Evolutionary conservation across 1,140 invertebrate genomes (phyloP).

Genomic region (Pantala flavescens): DNA sequence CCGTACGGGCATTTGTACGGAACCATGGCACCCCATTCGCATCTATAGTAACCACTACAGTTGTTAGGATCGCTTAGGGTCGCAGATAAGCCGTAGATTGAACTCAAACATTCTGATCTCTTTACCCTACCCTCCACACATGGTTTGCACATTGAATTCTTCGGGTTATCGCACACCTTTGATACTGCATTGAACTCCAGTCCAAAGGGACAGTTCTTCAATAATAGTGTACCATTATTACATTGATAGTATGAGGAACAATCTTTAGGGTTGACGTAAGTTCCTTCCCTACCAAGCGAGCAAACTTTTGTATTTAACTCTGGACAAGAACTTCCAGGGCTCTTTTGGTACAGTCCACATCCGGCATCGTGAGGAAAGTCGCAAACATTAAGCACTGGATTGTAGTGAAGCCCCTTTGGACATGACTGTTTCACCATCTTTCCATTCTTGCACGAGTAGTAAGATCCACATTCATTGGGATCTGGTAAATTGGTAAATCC

Average conservation of each 20-base stretch:
- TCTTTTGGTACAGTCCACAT: not conserved
- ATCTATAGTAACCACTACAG: slow-evolving; percentile 29
- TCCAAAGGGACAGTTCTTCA: slow-evolving; percentile 37
- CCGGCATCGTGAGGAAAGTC: slow-evolving; percentile 23
- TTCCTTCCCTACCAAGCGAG: not conserved
- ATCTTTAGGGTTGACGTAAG: slow-evolving; percentile 21
- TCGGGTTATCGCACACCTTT: slow-evolving; percentile 43
- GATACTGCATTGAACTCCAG: slow-evolving; percentile 42
- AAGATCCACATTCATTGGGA: slow-evolving; percentile 28
- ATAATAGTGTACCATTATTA: slow-evolving; percentile 29
- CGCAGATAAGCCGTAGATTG: too few relatives aligned
- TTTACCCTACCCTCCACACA: not conserved
- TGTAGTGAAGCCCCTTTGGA: slow-evolving; percentile 21
- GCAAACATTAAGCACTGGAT: slow-evolving; percentile 25
- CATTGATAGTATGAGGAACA: slow-evolving; percentile 24
- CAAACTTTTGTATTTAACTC: not conserved
- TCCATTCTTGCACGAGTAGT: slow-evolving; percentile 29
- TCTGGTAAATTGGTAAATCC: slow-evolving; percentile 14
- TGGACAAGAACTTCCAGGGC: not conserved
- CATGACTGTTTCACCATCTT: slow-evolving; percentile 22
- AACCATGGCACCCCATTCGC: slow-evolving; percentile 27
- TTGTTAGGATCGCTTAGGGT: slow-evolving; percentile 23
- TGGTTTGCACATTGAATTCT: slow-evolving; percentile 34
- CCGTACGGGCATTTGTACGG: slow-evolving; percentile 29
- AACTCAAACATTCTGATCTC: too few relatives aligned